These are phyloP conservation scores for Chrysina gloriosa DNA, from an alignment of 2,888 invertebrate genomes.

Conservation along the genomic window DNA sequence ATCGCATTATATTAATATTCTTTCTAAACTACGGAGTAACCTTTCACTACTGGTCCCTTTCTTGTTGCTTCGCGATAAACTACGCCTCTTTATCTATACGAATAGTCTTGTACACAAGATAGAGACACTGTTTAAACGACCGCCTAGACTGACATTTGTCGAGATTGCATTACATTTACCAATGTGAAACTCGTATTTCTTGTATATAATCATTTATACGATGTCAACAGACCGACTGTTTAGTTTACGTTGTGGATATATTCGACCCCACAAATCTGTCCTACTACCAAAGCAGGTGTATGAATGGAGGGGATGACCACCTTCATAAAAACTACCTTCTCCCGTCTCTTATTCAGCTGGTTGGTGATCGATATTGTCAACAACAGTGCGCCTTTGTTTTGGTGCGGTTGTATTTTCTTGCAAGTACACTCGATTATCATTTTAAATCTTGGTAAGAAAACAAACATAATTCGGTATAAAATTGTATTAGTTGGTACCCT, in stretches of 20 bases:
- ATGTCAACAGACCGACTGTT: slow-evolving; percentile 46
- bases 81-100: slow-evolving; percentile 31
- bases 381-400: slow-evolving; percentile 25
- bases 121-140: slow-evolving; percentile 24
- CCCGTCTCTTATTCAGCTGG: slow-evolving; percentile 38
- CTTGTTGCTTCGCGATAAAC: slow-evolving; percentile 25
- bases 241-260: slow-evolving; percentile 46
- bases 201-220: slow-evolving; percentile 33
- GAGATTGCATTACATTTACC: slow-evolving; percentile 31
- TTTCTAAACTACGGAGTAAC: slow-evolving; percentile 29
- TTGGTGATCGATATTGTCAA: slow-evolving; percentile 40
- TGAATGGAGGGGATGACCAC: slow-evolving; percentile 48
- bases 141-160: slow-evolving; percentile 30
- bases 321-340: slow-evolving; percentile 45
- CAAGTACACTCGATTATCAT: too few relatives aligned
- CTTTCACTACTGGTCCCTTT: slow-evolving; percentile 32
- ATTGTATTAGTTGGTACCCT: too few relatives aligned
- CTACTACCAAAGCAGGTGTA: slow-evolving; percentile 49
- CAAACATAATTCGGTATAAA: too few relatives aligned
- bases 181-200: slow-evolving; percentile 35
- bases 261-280: slow-evolving; percentile 49
- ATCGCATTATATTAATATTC: slow-evolving; percentile 23
- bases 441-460: too few relatives aligned
- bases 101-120: slow-evolving; percentile 20
- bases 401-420: not conserved